Conservation (phyloP, 2,888 invertebrate species). For the Drosophila macrothrix region DNA sequence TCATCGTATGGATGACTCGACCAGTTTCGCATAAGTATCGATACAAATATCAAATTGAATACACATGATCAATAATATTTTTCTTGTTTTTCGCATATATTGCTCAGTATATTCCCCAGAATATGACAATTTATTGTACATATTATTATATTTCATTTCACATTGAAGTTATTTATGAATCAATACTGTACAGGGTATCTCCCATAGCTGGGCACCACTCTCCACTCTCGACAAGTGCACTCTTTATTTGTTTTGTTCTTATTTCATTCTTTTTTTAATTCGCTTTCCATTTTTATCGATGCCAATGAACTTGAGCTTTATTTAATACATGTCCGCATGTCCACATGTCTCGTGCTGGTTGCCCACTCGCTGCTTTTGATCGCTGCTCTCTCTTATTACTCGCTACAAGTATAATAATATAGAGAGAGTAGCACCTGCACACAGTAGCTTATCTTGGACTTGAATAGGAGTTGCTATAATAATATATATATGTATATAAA, state of each 20-base stretch:
- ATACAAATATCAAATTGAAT: background rate
- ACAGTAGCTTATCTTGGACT: conserved; percentile 12
- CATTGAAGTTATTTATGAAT: background rate
- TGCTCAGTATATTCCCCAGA: background rate
- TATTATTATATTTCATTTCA: background rate
- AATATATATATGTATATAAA: conserved; percentile 3
- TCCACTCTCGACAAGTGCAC: background rate
- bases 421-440: background rate
- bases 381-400: background rate
- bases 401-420: background rate
- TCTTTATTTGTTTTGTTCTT: conserved; percentile 18
- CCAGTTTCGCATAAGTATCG: background rate
- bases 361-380: conserved; percentile 2
- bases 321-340: conserved; percentile 50
- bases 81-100: background rate
- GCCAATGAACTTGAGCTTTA: conserved; percentile 75
- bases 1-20: background rate
- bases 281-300: conserved; percentile 67
- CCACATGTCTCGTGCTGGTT: conserved; percentile 23
- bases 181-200: conserved; percentile 1
- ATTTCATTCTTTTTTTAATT: conserved; percentile 35
- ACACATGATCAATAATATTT: background rate
- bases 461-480: conserved; percentile 3
- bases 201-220: background rate
- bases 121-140: background rate